These are phyloP conservation scores for Hirtodrosophila cameraria DNA, from an alignment of 2,888 invertebrate genomes.

Conservation along the genomic window DNA sequence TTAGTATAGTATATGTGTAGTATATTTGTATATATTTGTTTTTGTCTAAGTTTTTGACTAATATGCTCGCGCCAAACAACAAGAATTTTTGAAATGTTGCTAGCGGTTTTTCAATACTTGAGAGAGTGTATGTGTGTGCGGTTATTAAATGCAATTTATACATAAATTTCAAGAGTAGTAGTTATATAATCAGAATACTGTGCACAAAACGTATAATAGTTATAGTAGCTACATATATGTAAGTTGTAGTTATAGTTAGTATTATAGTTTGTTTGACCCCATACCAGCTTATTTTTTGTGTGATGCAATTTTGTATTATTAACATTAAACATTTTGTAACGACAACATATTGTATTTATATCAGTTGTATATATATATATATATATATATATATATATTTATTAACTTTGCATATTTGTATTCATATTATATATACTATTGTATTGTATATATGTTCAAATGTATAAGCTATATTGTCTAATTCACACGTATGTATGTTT, in stretches of 20 bases:
- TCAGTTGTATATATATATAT: slow-evolving; percentile 13
- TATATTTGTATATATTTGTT: slow-evolving; percentile 7
- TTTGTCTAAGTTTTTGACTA: slow-evolving; percentile 20
- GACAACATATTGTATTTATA: slow-evolving; percentile 41
- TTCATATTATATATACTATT: slow-evolving; percentile 27
- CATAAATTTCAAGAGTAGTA: slow-evolving; percentile 10
- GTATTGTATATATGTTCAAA: slow-evolving; percentile 32
- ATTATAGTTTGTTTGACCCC: slow-evolving; percentile 83
- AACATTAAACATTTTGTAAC: slow-evolving; percentile 56
- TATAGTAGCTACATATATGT: slow-evolving; percentile 5
- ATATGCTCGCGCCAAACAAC: slow-evolving; percentile 69
- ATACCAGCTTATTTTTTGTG: slow-evolving; percentile 82
- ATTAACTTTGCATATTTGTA: slow-evolving; percentile 9
- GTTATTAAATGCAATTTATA: slow-evolving; percentile 25
- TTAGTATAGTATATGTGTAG: neutral
- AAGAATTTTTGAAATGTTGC: slow-evolving; percentile 8
- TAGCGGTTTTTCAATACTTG: slow-evolving; percentile 49
- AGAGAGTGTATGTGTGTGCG: slow-evolving; percentile 63
- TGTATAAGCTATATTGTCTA: slow-evolving; percentile 82
- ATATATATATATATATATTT: slow-evolving; percentile 23
- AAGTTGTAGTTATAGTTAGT: slow-evolving; percentile 40
- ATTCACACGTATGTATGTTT: slow-evolving; percentile 83
- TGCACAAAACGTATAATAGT: slow-evolving; percentile 53
- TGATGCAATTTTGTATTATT: slow-evolving; percentile 24
- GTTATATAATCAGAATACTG: slow-evolving; percentile 40